Conservation (phyloP, 1,140 invertebrate species). For the Temnothorax longispinosus region DNA sequence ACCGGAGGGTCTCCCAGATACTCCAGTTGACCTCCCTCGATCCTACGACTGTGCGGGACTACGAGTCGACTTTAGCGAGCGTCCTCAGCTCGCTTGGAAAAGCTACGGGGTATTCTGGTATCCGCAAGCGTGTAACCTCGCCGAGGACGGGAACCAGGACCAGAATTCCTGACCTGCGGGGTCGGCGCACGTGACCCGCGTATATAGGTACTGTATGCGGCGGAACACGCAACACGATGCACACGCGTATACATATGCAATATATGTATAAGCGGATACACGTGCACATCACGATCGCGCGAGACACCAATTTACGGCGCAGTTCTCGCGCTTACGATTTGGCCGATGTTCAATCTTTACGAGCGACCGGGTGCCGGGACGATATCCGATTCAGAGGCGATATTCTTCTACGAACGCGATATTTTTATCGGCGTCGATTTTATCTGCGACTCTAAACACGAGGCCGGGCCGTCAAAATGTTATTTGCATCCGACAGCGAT, state of each 20-base stretch:
- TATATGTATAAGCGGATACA: background rate
- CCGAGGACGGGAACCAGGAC: conserved; percentile 52
- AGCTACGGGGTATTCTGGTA: conserved; percentile 25
- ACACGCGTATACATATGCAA: conserved; percentile 13
- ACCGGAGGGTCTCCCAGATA: background rate
- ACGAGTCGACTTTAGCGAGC: conserved; percentile 14
- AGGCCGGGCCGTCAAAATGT: conserved; percentile 10
- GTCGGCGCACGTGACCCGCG: conserved; percentile 61
- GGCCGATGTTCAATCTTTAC: conserved; percentile 66
- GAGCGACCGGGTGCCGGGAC: conserved; percentile 52
- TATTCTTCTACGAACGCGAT: background rate
- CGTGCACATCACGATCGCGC: background rate
- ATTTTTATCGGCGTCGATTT: conserved; percentile 13
- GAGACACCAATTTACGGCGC: conserved; percentile 67
- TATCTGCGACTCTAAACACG: conserved; percentile 16
- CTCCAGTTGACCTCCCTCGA: conserved; percentile 1
- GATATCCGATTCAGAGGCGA: conserved; percentile 61
- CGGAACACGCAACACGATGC: conserved; percentile 64
- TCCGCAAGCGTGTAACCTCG: conserved; percentile 14
- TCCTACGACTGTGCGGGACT: background rate
- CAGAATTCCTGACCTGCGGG: conserved; percentile 63
- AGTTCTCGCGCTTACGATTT: conserved; percentile 64
- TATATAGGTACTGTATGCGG: conserved; percentile 51
- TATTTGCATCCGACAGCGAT: conserved; percentile 11
- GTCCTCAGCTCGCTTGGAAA: conserved; percentile 11